Evolutionary conservation across 2,888 invertebrate genomes (phyloP), one percentile per base, ranked within the genome.

Genomic region (Melanostoma mellinum): DNA sequence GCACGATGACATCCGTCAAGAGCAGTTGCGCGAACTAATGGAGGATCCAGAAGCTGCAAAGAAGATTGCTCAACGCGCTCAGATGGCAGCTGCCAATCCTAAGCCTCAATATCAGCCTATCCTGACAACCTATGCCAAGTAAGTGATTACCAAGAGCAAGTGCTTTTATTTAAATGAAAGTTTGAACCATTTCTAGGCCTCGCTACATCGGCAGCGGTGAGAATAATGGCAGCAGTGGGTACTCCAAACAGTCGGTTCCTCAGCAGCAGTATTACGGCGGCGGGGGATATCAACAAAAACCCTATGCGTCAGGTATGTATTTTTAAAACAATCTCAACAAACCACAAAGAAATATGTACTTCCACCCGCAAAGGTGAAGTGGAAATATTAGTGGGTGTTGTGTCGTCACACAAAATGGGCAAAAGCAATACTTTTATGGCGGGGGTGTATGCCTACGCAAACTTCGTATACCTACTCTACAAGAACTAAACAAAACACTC

Each of bases 1-100:
- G 76, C 95, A 95, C 88, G 97, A 97, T 88, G 95, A 96, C 89
- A 97, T 97, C 87, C 92, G 97, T 81, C 96, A 95, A 88, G 95
- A 95, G 78, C 97, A 96, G 90, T 95, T 97, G 93, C 93, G 96
- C 44, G 96, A 97, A 88, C 94, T 97, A 73, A 89, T 91, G 90
- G 90, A 89, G 76, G 89, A 89, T 87, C 90, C 90, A 3, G 90
- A 90, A 75, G 89, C 89, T 73, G 89, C 90, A 77, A 90, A 89
- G 78, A 90, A 90, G 81, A 86, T 90, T 40, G 88, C 89, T 36
- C 88, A 89, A 77, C 89, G 90, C 8, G 89, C 90, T 74, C 86
- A 89, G 73, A 58, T 78, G 68, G 69, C 82, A 35, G 82, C 82
- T 44, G 82, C 78, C 48, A 80, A 86, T 68, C 68, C 68, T 2